phyloP scores from a whole-genome alignment of 1,140 invertebrate genomes.

The Harpegnathos saltator region DNA sequence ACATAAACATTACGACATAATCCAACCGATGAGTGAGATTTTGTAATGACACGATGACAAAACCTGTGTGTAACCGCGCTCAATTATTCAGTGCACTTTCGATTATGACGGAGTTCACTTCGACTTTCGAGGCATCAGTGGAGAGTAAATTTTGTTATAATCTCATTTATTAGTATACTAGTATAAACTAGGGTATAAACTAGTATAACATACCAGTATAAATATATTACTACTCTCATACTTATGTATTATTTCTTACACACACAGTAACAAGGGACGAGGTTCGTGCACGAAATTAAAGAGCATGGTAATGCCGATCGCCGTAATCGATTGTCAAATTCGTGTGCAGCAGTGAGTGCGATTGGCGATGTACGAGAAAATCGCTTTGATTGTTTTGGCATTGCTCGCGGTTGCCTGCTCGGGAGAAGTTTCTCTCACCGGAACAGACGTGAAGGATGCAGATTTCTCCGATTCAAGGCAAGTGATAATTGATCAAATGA shows the following conservation, averaged over 20 bases:
- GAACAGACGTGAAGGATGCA: not conserved
- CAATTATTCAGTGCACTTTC: conserved; percentile 41
- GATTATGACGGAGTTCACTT: conserved; percentile 39
- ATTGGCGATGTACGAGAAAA: conserved; percentile 33
- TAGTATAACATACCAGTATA: no score
- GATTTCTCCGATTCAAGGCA: conserved; percentile 23
- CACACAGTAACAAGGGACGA: not conserved
- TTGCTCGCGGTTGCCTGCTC: not conserved
- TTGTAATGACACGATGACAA: conserved; percentile 49
- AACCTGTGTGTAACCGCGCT: conserved; percentile 15
- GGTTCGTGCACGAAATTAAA: conserved; percentile 8
- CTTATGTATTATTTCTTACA: no score
- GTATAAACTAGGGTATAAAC: no score
- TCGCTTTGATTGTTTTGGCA: not conserved
- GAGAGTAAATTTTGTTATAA: conserved; percentile 16
- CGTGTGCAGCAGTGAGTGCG: not conserved
- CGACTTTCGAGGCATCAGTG: conserved; percentile 5
- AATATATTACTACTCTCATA: no score
- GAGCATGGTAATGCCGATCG: not conserved
- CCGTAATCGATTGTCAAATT: no score
- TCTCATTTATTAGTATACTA: conserved; percentile 29
- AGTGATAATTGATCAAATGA: not conserved
- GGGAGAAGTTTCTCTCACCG: conserved; percentile 12
- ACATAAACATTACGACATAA: conserved; percentile 54
- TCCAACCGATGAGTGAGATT: conserved; percentile 25